phyloP scores from a whole-genome alignment of 2,113 vertebrate genomes.

The Sarotherodon lohbergeri region DNA sequence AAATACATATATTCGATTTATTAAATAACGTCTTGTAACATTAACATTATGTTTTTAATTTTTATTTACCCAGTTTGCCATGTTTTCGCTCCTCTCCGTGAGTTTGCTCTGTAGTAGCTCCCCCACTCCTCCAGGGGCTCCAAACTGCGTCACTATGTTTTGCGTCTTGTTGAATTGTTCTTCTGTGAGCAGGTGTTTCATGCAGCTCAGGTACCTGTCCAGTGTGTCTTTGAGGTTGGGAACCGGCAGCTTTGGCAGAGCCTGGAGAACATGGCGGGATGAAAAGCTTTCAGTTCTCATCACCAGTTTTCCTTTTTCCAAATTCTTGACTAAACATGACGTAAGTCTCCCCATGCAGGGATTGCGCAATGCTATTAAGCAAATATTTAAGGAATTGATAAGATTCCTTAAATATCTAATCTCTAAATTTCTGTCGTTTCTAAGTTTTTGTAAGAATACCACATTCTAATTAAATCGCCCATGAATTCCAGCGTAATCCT shows the following conservation, averaged over 20 bases:
- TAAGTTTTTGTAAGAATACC: background rate
- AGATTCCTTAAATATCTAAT: background rate
- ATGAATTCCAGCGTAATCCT: background rate
- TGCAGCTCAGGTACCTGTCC: constrained; percentile 80
- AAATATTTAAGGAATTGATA: background rate
- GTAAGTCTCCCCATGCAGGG: background rate
- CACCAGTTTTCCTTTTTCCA: background rate
- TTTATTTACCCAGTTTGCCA: constrained; percentile 84
- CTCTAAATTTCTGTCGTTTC: background rate
- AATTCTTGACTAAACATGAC: background rate
- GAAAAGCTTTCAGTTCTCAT: background rate
- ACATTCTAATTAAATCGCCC: background rate
- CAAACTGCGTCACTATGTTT: constrained; percentile 77
- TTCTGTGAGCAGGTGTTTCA: constrained; percentile 84
- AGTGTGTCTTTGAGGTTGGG: constrained; percentile 85
- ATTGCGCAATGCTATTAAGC: background rate
- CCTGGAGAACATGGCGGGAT: constrained; percentile 50
- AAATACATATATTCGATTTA: background rate
- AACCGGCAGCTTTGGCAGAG: constrained; percentile 85
- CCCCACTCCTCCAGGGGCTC: constrained; percentile 79
- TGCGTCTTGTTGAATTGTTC: constrained; percentile 83
- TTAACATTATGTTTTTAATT: background rate
- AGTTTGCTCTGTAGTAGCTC: constrained; percentile 86
- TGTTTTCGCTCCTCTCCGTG: constrained; percentile 76
- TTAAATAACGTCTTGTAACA: background rate